Base-by-base conservation (phyloP, 2,888 invertebrate species). In the Nymphalis urticae region DNA sequence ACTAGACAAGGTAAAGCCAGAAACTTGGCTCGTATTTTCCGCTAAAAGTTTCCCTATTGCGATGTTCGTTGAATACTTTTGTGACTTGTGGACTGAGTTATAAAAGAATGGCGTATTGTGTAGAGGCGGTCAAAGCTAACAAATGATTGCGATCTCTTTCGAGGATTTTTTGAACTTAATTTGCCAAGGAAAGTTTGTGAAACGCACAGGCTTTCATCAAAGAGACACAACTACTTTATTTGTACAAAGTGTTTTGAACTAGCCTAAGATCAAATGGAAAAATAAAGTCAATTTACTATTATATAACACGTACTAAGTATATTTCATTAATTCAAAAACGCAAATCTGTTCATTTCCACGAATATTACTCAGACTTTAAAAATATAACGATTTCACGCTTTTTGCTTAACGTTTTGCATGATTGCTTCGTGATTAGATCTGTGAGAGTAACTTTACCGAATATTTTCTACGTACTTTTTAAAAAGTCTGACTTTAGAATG, bases 1-100 rank as follows among this genome's bases (percentile, higher is more conserved):
- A 82, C 79, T 50, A 82, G 80, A 80, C 82, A 84, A 87, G 87
- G 87, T 87, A 86, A 87, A 87, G 82, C 78, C 84, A 81, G 81
- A 87, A 91, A 89, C 85, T 92, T 90, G 85, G 85, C 86, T 87
- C 90, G 88, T 88, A 90, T 91, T 89, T 91, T 86, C 84, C 84
- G 85, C 84, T 84, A 83, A 88, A 89, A 89, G 85, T 89, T 89
- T 81, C 79, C 82, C 64, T 83, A 84, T 84, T 87, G 89, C 89
- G 85, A 82, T 85, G 83, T 82, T 86, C 82, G 83, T 83, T 80
- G 84, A 85, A 90, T 89, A 90, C 87, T 89, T 90, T 84, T 78
- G 85, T 84, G 86, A 88, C 84, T 90, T 89, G 88, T 86, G 83
- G 82, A 81, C 77, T 83, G 80, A 89, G 84, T 88, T 89, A 87